Base-by-base conservation (phyloP, 2,888 invertebrate species). In the Endomychus coccineus region DNA sequence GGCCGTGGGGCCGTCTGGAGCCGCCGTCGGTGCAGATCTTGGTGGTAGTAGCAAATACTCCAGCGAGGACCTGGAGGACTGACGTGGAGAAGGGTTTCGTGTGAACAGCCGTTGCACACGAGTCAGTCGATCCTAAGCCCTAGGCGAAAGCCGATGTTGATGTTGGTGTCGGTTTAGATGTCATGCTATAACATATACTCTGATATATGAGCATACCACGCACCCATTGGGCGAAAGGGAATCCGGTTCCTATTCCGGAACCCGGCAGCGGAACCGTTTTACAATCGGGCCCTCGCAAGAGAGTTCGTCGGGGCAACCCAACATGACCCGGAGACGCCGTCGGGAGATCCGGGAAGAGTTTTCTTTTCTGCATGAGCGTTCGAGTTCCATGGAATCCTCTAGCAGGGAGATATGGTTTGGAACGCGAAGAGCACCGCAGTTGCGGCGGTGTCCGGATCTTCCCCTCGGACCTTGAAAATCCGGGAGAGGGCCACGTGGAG, bases 11-110 rank as follows among this genome's bases (percentile, higher is more conserved):
- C 62, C 61, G 66, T 61, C 67, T 70, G 66, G 69, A 70, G 69
- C 68, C 66, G 60, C 68, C 69, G 67, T 66, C 66, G 66, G 70
- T 65, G 67, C 70, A 69, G 68, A 78, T 75, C 75, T 77, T 77
- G 75, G 75, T 78, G 52, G 55, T 52, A 55, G 77, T 77, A 77
- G 77, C 77, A 77, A 78, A 75, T 74, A 77, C 71, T 73, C 73
- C 67, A 73, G 71, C 66, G 74, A 73, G 71, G 59, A 58, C 68
- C 68, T 71, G 67, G 70, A 70, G 68, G 70, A 70, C 70, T 71
- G 70, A 71, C 58, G 71, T 70, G 71, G 69, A 67, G 71, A 71
- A 72, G 70, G 70, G 75, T 74, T 76, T 70, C 73, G 70, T 71
- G 74, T 73, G 69, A 74, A 65, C 70, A 69, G 69, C 65, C 61